phyloP scores from a whole-genome alignment of 2,888 invertebrate species.

The Pelosia muscerda region DNA sequence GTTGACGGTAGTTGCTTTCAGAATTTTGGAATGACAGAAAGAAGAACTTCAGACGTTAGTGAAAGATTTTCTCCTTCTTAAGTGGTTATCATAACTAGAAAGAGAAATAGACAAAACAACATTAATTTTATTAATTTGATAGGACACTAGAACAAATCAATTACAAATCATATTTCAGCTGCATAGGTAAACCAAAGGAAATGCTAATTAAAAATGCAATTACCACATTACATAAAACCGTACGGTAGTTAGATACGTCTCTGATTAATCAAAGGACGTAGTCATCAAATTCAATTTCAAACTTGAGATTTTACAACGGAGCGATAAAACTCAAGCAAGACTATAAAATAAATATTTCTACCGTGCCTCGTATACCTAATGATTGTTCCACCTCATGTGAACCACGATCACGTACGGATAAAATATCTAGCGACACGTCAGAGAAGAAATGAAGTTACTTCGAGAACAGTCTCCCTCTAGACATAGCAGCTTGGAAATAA shows the following conservation, averaged over 20 bases:
- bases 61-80: neutral
- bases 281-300: conserved; percentile 26
- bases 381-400: conserved; percentile 52
- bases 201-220: conserved; percentile 24
- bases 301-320: conserved; percentile 16
- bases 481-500: conserved; percentile 33
- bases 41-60: no score
- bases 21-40: neutral
- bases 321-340: conserved; percentile 25
- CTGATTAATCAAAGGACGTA: conserved; percentile 16
- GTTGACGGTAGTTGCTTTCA: neutral
- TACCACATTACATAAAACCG: conserved; percentile 13
- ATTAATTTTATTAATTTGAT: neutral
- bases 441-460: conserved; percentile 54
- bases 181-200: conserved; percentile 3
- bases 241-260: conserved; percentile 12
- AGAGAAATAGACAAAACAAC: neutral
- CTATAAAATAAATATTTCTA: conserved; percentile 32
- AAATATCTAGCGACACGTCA: conserved; percentile 59
- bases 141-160: conserved; percentile 15
- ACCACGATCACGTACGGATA: conserved; percentile 66
- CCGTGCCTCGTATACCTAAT: conserved; percentile 33
- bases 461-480: conserved; percentile 56
- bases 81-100: neutral
- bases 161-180: conserved; percentile 10